phyloP scores from a whole-genome alignment of 2,113 vertebrate genomes.

The Motacilla alba region DNA sequence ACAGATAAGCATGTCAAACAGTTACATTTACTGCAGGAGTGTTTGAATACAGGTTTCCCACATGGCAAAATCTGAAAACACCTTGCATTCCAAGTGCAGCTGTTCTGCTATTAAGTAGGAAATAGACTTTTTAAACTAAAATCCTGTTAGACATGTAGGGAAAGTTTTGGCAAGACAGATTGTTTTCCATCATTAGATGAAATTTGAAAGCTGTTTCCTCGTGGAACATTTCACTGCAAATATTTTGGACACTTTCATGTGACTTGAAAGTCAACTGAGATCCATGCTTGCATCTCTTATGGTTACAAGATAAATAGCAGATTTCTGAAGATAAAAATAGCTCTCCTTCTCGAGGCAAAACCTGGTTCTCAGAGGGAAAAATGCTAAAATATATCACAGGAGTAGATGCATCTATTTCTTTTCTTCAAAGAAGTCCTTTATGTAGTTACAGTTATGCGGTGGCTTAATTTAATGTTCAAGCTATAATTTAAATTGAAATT shows the following conservation, averaged over 20 bases:
- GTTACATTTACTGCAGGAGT: not conserved
- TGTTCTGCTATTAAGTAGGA: not conserved
- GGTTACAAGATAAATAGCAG: not conserved
- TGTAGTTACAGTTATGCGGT: not conserved
- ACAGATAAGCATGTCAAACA: not conserved
- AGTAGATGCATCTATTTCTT: not conserved
- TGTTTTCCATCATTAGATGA: not conserved
- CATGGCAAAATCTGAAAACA: not conserved
- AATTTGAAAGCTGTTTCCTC: constrained; percentile 5
- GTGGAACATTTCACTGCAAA: not conserved
- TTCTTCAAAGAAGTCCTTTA: not conserved
- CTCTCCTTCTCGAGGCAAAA: not conserved
- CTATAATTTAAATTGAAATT: not conserved
- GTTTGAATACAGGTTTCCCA: not conserved
- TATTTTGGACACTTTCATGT: constrained; percentile 11
- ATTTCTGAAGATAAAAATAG: not conserved
- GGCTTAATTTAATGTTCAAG: not conserved
- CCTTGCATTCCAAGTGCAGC: not conserved
- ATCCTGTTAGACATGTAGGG: not conserved
- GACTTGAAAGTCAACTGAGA: not conserved
- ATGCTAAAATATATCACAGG: not conserved
- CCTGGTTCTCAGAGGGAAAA: not conserved
- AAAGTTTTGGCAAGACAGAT: not conserved
- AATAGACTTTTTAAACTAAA: not conserved
- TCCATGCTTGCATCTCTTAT: not conserved